These are phyloP conservation scores for Apistogramma diplotaenia DNA, from an alignment of 2,113 vertebrate species.

Conservation along the genomic window DNA sequence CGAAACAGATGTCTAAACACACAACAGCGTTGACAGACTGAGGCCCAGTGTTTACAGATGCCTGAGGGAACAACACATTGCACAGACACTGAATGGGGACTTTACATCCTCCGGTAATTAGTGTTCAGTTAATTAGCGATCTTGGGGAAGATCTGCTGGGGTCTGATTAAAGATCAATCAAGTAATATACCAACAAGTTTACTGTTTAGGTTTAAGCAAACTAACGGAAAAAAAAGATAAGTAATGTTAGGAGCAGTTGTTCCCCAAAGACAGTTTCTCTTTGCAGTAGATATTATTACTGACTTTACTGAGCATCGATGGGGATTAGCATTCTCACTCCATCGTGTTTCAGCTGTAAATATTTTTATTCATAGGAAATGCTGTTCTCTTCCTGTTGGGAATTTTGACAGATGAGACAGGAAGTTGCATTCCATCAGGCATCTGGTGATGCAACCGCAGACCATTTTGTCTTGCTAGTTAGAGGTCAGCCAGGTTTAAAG, in stretches of 20 bases:
- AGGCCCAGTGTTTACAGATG: conserved; percentile 59
- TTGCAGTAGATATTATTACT: background rate
- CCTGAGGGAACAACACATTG: conserved; percentile 23
- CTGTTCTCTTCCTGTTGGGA: background rate
- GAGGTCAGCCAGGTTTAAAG: conserved; percentile 24
- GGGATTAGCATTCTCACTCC: background rate
- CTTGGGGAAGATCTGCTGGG: background rate
- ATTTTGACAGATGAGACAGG: conserved; percentile 16
- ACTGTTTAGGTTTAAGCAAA: background rate
- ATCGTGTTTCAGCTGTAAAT: background rate
- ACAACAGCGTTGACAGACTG: conserved; percentile 62
- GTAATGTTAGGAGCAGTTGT: background rate
- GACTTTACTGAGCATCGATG: background rate
- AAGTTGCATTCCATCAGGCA: conserved; percentile 10
- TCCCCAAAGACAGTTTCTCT: background rate
- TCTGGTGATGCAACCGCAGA: conserved; percentile 3
- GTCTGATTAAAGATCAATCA: background rate
- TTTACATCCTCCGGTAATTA: background rate
- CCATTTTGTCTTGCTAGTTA: background rate
- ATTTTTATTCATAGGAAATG: background rate
- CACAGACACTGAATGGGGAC: background rate
- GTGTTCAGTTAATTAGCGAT: background rate
- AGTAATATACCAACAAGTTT: background rate
- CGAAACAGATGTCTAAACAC: conserved; percentile 72
- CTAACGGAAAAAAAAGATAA: background rate